Evolutionary conservation across 1,140 invertebrate genomes (phyloP), one percentile per base, ranked within the genome.

Genomic region (Cardiocondyla obscurior): DNA sequence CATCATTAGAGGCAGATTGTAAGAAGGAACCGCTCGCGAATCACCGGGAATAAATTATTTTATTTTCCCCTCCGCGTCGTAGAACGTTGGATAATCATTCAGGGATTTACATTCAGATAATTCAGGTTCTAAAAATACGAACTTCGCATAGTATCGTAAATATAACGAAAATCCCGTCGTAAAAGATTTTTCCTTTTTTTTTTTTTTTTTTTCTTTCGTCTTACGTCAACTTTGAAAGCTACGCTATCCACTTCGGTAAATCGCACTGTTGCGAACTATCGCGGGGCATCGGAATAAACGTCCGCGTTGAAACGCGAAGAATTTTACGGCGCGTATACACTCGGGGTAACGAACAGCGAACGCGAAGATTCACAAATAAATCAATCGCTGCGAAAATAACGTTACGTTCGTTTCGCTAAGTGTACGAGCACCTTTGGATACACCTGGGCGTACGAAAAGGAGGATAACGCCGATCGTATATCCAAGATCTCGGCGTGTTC

Each of bases 401-500:
- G n/a, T n/a, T n/a, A n/a, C n/a, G n/a, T n/a, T n/a, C n/a, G n/a
- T n/a, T n/a, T n/a, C n/a, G n/a, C n/a, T n/a, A n/a, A n/a, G n/a
- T n/a, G n/a, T n/a, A n/a, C n/a, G 39, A 76, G 28, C 44, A 62
- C 46, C 57, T 76, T 25, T 36, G 72, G n/a, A n/a, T n/a, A 36
- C 19, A 62, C n/a, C 28, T 22, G 44, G n/a, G n/a, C 16, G 7
- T 22, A 28, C 30, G 22, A n/a, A n/a, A n/a, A 67, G 36, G 76
- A 79, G 22, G 19, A 8, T 30, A 69, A 69, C 39, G 39, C 36
- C 42, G 46, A 69, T 79, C 36, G 25, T 55, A 53, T 79, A 49
- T 79, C 72, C 46, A 28, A 69, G 39, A 81, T 30, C 49, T 39
- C 6, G 22, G 16, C 69, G 65, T n/a, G 70, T 70, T 81, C 49